A percentile compares a stretch with the other conserved stretches of the same genome.
These are phyloP conservation scores for Psophia crepitans DNA, from an alignment of 2,113 vertebrate genomes.

Conservation along the genomic window DNA sequence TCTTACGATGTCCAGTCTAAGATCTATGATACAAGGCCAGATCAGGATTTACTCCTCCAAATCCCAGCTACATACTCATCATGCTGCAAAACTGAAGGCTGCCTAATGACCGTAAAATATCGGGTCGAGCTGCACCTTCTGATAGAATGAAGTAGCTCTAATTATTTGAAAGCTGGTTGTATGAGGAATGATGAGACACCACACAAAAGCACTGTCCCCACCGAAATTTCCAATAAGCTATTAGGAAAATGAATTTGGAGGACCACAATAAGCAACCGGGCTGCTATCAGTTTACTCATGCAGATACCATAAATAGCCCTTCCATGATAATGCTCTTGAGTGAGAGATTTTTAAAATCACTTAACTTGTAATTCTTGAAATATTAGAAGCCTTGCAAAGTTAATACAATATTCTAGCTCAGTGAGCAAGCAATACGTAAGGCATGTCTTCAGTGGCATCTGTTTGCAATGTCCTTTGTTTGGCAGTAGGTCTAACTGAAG, in stretches of 20 bases:
- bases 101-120: background rate
- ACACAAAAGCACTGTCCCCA: conserved; percentile 21
- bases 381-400: conserved; percentile 56
- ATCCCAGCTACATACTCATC: background rate
- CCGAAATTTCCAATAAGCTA: conserved; percentile 55
- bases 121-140: background rate
- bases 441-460: conserved; percentile 26
- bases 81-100: background rate
- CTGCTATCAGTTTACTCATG: conserved; percentile 61
- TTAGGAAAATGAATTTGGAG: conserved; percentile 56
- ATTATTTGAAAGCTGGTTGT: conserved; percentile 35
- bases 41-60: background rate
- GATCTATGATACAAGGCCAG: background rate
- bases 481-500: conserved; percentile 35
- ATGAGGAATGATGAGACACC: conserved; percentile 24
- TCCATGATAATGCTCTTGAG: conserved; percentile 14
- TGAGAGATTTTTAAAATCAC: conserved; percentile 40
- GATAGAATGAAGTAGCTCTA: background rate
- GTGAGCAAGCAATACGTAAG: conserved; percentile 46
- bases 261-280: conserved; percentile 8
- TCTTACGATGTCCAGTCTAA: background rate
- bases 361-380: conserved; percentile 64
- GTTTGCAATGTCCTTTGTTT: conserved; percentile 50
- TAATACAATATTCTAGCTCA: conserved; percentile 63
- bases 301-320: conserved; percentile 63